A percentile compares a stretch with the other conserved stretches of the same genome.
These are phyloP conservation scores for Mesembrinibis cayennensis DNA, from an alignment of 2,113 vertebrate genomes.

Conservation along the genomic window DNA sequence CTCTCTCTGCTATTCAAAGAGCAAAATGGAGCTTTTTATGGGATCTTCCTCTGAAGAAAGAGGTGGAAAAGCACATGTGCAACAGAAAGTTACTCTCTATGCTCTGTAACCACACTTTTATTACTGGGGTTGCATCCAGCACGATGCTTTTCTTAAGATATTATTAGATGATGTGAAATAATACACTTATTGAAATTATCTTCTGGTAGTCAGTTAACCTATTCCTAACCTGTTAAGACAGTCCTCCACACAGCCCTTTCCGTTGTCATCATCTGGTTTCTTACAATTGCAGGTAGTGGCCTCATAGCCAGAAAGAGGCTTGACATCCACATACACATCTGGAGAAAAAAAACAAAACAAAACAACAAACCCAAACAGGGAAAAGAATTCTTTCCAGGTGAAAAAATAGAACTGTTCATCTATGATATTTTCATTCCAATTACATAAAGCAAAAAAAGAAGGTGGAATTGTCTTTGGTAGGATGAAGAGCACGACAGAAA, in stretches of 20 bases:
- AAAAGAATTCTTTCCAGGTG: background rate
- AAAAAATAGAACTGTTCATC: background rate
- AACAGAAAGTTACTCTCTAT: background rate
- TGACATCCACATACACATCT: conserved; percentile 91
- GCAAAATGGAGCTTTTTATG: background rate
- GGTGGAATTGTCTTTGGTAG: background rate
- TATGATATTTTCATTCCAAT: background rate
- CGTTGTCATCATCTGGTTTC: conserved; percentile 74
- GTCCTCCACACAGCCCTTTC: conserved; percentile 91
- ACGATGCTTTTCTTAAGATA: background rate
- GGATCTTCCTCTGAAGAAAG: background rate
- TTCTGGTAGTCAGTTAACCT: background rate
- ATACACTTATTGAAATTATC: background rate
- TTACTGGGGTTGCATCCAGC: background rate
- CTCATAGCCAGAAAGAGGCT: conserved; percentile 96
- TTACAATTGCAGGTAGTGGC: conserved; percentile 95
- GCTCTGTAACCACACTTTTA: background rate
- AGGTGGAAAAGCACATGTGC: fast-evolving
- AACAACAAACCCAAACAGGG: background rate
- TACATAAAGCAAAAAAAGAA: background rate
- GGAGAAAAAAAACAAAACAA: background rate
- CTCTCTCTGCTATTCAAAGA: background rate
- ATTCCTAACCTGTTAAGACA: conserved; percentile 90
- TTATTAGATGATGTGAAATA: background rate
- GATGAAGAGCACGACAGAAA: background rate